Base-by-base conservation (phyloP, 2,113 vertebrate genomes). In the Cyanistes caeruleus region DNA sequence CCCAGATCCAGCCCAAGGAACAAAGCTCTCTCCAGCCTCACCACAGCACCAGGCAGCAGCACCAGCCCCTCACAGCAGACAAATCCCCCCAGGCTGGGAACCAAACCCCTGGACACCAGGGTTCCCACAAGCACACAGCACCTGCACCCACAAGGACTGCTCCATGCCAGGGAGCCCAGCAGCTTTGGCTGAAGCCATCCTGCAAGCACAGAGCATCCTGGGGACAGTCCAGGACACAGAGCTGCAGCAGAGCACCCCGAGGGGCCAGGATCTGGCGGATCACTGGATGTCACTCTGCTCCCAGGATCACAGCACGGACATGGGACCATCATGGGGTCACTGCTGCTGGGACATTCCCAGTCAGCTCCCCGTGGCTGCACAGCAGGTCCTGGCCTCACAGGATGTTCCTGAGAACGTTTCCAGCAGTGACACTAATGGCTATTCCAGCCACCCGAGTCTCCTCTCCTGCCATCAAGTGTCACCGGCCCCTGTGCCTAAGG, bases 371-470 rank as follows among this genome's bases (percentile, higher is more conserved):
- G 27, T 11, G 15, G 15, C 21, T 49, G 60, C 12, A 11, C 3
- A 0, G 44, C 1, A 2, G 35, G 5, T 37, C 41, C 49, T 0
- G 0, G 60, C 68, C 86, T 48, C 0, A 0, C 48, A 91, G 90
- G 84, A 63, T 63, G 77, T 56, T 82, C 72, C 25, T 43, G 65
- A 89, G 90, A 87, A 84, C 87, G 28, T 33, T 84, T 72, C 64
- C 72, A 87, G 77, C 0, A n/a, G 4, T 1, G 69, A 44, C 70
- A 60, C 70, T 90, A 79, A 95, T 76, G 84, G 82, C 76, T 73
- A 88, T 89, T 93, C 84, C 89, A 93, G 90, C 51, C 74, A 64
- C 53, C 5, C 43, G 5, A 73, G 46, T 64, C 68, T 77, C 89
- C 83, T 23, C 58, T 84, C 65, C 49, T 15, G 62, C 56, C 74